phyloP scores from a whole-genome alignment of 2,797 vertebrate species.

The Enteromius fasciolatus region DNA sequence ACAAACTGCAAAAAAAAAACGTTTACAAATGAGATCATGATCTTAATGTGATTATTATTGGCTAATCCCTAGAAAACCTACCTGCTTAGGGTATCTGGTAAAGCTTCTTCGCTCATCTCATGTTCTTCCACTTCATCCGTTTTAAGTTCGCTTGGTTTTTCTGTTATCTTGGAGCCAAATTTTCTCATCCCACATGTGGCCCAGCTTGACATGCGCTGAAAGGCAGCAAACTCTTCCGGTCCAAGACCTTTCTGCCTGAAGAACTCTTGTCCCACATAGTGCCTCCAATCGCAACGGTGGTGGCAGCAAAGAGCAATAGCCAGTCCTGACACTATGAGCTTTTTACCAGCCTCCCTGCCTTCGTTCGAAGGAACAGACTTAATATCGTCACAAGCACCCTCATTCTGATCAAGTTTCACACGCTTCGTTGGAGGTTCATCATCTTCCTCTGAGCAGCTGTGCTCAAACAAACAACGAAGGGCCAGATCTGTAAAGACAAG shows the following conservation, averaged over 20 bases:
- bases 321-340: conserved; percentile 80
- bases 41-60: background rate
- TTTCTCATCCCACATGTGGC: conserved; percentile 88
- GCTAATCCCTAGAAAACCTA: conserved; percentile 62
- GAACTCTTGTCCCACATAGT: conserved; percentile 92
- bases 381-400: conserved; percentile 8
- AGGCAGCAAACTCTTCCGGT: conserved; percentile 84
- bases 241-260: conserved; percentile 86
- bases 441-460: conserved; percentile 43
- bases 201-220: conserved; percentile 97
- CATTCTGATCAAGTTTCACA: conserved; percentile 63
- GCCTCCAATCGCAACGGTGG: conserved; percentile 94
- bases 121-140: conserved; percentile 68
- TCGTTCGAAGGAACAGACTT: background rate
- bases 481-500: conserved; percentile 83
- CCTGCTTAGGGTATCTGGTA: conserved; percentile 72
- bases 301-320: conserved; percentile 94
- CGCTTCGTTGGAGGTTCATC: conserved; percentile 78
- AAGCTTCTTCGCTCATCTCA: conserved; percentile 57
- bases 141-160: background rate
- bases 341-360: conserved; percentile 27
- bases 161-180: conserved; percentile 40
- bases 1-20: conserved; percentile 68
- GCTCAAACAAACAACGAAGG: conserved; percentile 87
- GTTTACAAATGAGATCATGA: background rate